Evolutionary conservation across 2,888 invertebrate genomes (phyloP).

Genomic region (Andrena marginata): DNA sequence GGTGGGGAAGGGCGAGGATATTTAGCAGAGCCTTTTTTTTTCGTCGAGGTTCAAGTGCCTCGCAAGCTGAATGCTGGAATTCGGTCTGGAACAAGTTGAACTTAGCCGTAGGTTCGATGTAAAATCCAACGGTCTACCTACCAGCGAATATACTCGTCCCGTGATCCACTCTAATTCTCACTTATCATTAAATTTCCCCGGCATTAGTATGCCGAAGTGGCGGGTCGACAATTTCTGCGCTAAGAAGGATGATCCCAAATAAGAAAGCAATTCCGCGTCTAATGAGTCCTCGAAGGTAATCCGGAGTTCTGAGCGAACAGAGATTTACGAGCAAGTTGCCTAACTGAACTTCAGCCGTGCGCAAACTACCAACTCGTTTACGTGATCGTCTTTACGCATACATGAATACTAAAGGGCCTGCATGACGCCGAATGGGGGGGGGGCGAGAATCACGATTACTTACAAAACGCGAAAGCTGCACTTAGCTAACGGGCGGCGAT

Average conservation of each 20-base stretch:
- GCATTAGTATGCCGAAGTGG: constrained; percentile 2
- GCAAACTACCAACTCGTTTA: constrained; percentile 57
- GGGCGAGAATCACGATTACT: constrained; percentile 37
- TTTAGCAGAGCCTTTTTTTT: background rate
- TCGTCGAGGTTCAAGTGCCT: background rate
- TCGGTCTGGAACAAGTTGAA: too few species aligned
- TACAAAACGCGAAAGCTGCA: constrained; percentile 16
- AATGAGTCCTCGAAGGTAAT: constrained; percentile 59
- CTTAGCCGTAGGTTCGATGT: too few species aligned
- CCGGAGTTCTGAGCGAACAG: constrained; percentile 53
- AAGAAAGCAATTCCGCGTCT: constrained; percentile 51
- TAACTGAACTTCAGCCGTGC: constrained; percentile 51
- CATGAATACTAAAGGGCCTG: constrained; percentile 51
- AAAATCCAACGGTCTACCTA: background rate
- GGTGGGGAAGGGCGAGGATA: background rate
- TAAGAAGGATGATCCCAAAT: constrained; percentile 57
- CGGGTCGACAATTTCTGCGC: constrained; percentile 13
- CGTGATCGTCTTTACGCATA: constrained; percentile 62
- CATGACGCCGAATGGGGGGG: constrained; percentile 24
- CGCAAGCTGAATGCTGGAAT: too few species aligned
- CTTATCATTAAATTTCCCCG: constrained; percentile 12
- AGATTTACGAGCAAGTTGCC: constrained; percentile 58
- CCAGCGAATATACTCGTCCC: background rate
- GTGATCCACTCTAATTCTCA: background rate
- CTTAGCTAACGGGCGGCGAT: constrained; percentile 7